phyloP scores from a whole-genome alignment of 2,888 invertebrate genomes.

The Julus scanicus region DNA sequence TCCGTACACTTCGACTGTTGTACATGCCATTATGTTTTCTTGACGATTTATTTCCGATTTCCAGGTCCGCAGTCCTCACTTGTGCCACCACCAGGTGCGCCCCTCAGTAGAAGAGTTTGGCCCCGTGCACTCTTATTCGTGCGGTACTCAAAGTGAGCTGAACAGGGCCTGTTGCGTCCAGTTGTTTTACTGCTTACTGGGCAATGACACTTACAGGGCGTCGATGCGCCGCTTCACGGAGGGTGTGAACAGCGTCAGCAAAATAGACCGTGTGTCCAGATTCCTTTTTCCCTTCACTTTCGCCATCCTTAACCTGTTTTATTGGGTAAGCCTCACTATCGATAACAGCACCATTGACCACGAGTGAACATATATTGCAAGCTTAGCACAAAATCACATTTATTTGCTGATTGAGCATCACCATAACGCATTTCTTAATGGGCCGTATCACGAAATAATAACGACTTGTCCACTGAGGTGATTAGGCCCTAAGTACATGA shows the following conservation, averaged over 20 bases:
- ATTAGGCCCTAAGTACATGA: neutral
- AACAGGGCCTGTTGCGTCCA: slow-evolving; percentile 76
- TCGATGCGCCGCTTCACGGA: slow-evolving; percentile 75
- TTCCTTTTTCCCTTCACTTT: slow-evolving; percentile 84
- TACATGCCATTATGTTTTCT: no score
- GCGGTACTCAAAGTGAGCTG: slow-evolving; percentile 21
- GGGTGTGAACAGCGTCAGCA: slow-evolving; percentile 86
- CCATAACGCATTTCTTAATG: neutral
- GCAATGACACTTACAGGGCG: slow-evolving; percentile 68
- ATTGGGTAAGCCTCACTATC: slow-evolving; percentile 81
- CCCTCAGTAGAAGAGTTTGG: neutral
- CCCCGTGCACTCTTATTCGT: neutral
- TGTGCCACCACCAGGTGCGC: neutral
- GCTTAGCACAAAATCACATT: neutral
- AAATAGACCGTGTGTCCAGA: slow-evolving; percentile 84
- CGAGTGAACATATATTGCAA: neutral
- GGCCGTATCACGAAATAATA: neutral
- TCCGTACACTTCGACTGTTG: no score
- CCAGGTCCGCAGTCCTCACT: no score
- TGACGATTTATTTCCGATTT: no score
- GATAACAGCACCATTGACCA: neutral
- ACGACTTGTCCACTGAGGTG: neutral
- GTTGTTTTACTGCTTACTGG: slow-evolving; percentile 78
- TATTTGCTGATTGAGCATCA: neutral
- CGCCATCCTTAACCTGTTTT: slow-evolving; percentile 84